Evolutionary conservation across 2,888 invertebrate genomes (phyloP).

Genomic region (Tridacna gigas): DNA sequence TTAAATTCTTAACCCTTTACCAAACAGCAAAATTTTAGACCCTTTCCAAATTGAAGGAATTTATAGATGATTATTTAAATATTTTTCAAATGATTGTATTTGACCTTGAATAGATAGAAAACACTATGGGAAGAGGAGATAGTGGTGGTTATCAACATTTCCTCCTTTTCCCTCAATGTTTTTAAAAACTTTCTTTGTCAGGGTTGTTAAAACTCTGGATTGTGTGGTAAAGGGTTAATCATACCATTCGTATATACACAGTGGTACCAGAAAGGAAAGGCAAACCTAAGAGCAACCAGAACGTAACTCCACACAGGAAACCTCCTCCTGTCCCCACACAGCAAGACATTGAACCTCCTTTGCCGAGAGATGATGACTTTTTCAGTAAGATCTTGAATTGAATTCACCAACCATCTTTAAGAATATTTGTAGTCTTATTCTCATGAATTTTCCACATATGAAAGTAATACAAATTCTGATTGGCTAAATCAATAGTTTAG

Average conservation of each 20-base stretch:
- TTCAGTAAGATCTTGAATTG: background rate
- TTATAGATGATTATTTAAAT: too few relatives aligned
- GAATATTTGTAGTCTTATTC: too few relatives aligned
- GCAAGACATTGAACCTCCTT: background rate
- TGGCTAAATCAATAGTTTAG: too few relatives aligned
- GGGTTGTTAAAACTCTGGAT: background rate
- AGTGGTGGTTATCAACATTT: background rate
- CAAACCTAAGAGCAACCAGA: background rate
- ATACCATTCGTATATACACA: background rate
- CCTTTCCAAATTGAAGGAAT: too few relatives aligned
- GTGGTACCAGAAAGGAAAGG: constrained; percentile 21
- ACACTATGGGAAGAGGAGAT: background rate
- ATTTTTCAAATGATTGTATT: too few relatives aligned
- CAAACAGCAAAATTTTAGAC: too few relatives aligned
- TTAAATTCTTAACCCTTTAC: too few relatives aligned
- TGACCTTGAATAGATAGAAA: too few relatives aligned
- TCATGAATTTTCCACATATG: too few relatives aligned
- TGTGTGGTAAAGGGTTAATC: too few relatives aligned
- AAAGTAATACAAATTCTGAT: too few relatives aligned
- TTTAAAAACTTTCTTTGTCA: background rate
- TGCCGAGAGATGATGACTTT: constrained; percentile 3
- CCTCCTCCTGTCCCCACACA: background rate
- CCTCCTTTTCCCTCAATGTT: background rate
- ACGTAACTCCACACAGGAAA: background rate
- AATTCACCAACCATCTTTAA: too few relatives aligned